Evolutionary conservation across 2,113 vertebrate genomes (phyloP).

Genomic region (Carlito syrichta): DNA sequence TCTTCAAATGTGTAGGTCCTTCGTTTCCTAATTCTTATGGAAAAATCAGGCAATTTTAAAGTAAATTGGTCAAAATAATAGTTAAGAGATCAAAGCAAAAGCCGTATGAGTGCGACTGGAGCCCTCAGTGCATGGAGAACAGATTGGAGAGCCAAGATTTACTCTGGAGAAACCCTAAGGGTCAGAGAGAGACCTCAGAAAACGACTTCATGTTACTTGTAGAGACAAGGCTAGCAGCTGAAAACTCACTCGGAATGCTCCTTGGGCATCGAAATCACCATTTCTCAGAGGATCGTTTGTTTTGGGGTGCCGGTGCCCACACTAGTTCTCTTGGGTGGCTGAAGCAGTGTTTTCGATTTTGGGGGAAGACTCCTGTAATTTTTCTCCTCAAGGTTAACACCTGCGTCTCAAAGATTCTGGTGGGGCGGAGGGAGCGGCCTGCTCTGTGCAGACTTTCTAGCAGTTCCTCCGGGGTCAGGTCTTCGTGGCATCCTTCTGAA

Average conservation of each 20-base stretch:
- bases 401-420: not conserved
- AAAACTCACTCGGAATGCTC: not conserved
- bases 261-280: not conserved
- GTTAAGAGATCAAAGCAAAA: not conserved
- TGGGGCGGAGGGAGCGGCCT: not conserved
- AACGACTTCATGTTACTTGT: not conserved
- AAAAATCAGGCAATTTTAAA: not conserved
- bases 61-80: not conserved
- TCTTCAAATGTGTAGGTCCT: not conserved
- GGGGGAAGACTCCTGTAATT: not conserved
- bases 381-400: not conserved
- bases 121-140: not conserved
- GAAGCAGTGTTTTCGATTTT: not conserved
- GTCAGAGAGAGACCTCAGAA: not conserved
- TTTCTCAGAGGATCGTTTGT: not conserved
- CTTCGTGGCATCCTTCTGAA: too few relatives aligned
- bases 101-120: not conserved
- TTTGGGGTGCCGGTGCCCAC: not conserved
- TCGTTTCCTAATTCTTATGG: not conserved
- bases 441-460: not conserved
- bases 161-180: not conserved
- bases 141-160: not conserved
- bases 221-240: not conserved
- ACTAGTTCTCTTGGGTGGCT: not conserved
- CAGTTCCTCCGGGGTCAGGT: not conserved